phyloP scores from a whole-genome alignment of 2,113 vertebrate genomes.

The Montifringilla adamsi region DNA sequence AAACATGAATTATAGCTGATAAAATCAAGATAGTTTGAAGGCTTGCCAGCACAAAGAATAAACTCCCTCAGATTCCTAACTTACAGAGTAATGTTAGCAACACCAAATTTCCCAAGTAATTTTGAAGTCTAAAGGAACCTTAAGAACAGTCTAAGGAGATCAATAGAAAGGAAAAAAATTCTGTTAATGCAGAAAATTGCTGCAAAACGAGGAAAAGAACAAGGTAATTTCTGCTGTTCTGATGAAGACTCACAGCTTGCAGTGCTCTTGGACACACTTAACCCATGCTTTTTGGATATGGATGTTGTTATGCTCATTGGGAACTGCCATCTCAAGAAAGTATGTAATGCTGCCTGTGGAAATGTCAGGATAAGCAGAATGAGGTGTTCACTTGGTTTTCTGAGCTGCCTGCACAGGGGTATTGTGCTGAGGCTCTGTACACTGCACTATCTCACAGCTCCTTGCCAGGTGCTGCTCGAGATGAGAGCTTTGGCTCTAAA shows the following conservation, averaged over 20 bases:
- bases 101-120: conserved; percentile 34
- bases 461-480: not conserved
- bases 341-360: not conserved
- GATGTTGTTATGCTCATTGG: not conserved
- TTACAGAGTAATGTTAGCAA: conserved; percentile 38
- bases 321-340: not conserved
- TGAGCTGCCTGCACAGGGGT: not conserved
- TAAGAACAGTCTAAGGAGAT: conserved; percentile 40
- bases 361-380: not conserved
- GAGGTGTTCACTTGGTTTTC: not conserved
- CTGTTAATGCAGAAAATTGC: not conserved
- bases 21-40: conserved; percentile 67
- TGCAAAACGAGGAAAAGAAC: conserved; percentile 30
- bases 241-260: not conserved
- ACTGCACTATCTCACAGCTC: not conserved
- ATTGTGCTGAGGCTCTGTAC: not conserved
- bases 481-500: conserved; percentile 19
- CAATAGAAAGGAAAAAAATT: not conserved
- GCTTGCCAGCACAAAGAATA: conserved; percentile 56
- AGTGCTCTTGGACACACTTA: not conserved
- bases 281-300: not conserved
- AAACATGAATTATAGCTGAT: conserved; percentile 65
- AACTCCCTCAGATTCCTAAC: conserved; percentile 58
- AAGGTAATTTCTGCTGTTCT: conserved; percentile 32
- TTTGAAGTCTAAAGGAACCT: conserved; percentile 38